Evolutionary conservation across 2,113 vertebrate genomes (phyloP).

Genomic region (Pipra filicauda): DNA sequence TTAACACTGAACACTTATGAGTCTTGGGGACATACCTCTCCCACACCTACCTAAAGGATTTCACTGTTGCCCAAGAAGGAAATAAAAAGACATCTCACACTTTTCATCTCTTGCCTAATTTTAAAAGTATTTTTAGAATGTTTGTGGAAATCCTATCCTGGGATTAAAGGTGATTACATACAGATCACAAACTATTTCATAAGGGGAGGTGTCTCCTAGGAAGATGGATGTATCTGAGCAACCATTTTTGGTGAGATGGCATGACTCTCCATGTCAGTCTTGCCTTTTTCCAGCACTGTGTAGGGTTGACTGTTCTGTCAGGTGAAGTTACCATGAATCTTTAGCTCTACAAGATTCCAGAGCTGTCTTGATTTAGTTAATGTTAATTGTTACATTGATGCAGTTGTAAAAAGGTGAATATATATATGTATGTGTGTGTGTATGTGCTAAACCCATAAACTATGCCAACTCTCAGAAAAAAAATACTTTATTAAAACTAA

Average conservation of each 20-base stretch:
- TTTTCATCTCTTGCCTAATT: not conserved
- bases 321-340: not conserved
- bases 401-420: not conserved
- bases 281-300: not conserved
- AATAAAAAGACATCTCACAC: not conserved
- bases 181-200: not conserved
- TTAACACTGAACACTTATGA: not conserved
- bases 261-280: not conserved
- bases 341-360: not conserved
- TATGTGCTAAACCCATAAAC: not conserved
- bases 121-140: not conserved
- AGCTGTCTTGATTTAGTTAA: not conserved
- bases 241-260: not conserved
- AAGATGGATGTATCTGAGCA: not conserved
- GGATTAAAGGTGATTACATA: not conserved
- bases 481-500: not conserved
- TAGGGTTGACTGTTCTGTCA: not conserved
- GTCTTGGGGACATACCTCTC: not conserved
- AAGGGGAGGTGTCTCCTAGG: not conserved
- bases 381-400: not conserved
- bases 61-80: not conserved
- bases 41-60: not conserved
- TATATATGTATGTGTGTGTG: fast-evolving
- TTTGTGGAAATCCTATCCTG: not conserved
- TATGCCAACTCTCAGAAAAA: not conserved